These are phyloP conservation scores for Geopemphigus sp. DNA, from an alignment of 1,140 invertebrate genomes.

Conservation along the genomic window DNA sequence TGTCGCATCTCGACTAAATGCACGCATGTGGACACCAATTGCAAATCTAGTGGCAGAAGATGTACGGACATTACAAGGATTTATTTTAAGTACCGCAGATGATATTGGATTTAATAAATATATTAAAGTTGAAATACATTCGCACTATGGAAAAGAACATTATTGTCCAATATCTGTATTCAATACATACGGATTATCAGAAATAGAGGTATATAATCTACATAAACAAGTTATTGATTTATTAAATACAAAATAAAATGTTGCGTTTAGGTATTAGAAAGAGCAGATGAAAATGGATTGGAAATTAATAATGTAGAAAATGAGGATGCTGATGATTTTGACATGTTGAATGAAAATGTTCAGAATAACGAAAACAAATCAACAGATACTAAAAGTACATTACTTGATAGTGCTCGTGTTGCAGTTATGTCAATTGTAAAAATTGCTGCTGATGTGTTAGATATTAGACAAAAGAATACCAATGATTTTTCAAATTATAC, in stretches of 20 bases:
- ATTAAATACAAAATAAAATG: too few species aligned
- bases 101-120: constrained; percentile 79
- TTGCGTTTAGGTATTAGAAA: constrained; percentile 67
- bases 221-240: not conserved
- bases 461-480: constrained; percentile 57
- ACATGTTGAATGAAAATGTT: constrained; percentile 58
- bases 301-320: constrained; percentile 58
- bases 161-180: constrained; percentile 95
- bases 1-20: constrained; percentile 87
- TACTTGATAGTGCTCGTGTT: constrained; percentile 80
- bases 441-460: constrained; percentile 78
- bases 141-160: constrained; percentile 93
- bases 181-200: constrained; percentile 85
- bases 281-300: constrained; percentile 59
- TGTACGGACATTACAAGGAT: constrained; percentile 82
- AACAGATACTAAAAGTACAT: constrained; percentile 60
- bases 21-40: constrained; percentile 85
- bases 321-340: constrained; percentile 66
- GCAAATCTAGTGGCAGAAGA: constrained; percentile 86
- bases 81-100: constrained; percentile 71
- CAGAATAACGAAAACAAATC: constrained; percentile 59
- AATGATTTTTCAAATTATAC: constrained; percentile 11
- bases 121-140: constrained; percentile 85
- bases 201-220: constrained; percentile 70
- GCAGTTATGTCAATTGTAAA: constrained; percentile 85